Base-by-base conservation (phyloP, 1,140 invertebrate genomes). In the Euura saliciscinereae region DNA sequence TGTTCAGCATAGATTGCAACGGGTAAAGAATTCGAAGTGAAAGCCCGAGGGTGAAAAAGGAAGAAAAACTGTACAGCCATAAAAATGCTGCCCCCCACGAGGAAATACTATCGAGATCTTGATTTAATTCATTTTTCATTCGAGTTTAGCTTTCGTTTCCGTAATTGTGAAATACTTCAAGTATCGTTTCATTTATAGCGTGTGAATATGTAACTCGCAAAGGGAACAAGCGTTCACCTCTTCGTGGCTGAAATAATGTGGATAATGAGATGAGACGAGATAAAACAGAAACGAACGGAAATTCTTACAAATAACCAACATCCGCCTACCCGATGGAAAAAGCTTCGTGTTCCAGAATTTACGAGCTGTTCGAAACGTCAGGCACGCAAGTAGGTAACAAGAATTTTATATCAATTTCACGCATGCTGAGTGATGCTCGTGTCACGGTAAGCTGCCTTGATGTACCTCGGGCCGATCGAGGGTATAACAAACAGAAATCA, bases 311-410 rank as follows among this genome's bases (percentile, higher is more conserved):
- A 59, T 59, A 59, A 59, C 51, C 51, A 6, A 59, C 51, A 0
- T 11, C 28, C 28, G 28, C 28, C 51, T 6, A 59, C 51, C 51
- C 51, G 10, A n/a, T 59, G 51, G 13, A 59, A 28, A 59, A 11
- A 59, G 51, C 51, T n/a, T 59, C 13, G 51, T 11, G 6, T 4
- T 8, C 51, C 51, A n/a, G 13, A n/a, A 59, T 59, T 59, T 8
- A 59, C 51, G 51, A 59, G 51, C 13, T 6, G 51, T 59, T 59
- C 51, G 51, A 59, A 59, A 59, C 51, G 51, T 59, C 51, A 59
- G 51, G 5, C 51, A 59, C 51, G 51, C 51, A 59, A 59, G 51
- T 8, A 59, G 51, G 51, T 59, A 59, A 59, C 2, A 59, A 59
- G 6, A 59, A 59, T 59, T 59, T 59, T 59, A 59, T 59, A 59